Evolutionary conservation across 1,140 invertebrate species (phyloP).

Genomic region (Drosophila littoralis): DNA sequence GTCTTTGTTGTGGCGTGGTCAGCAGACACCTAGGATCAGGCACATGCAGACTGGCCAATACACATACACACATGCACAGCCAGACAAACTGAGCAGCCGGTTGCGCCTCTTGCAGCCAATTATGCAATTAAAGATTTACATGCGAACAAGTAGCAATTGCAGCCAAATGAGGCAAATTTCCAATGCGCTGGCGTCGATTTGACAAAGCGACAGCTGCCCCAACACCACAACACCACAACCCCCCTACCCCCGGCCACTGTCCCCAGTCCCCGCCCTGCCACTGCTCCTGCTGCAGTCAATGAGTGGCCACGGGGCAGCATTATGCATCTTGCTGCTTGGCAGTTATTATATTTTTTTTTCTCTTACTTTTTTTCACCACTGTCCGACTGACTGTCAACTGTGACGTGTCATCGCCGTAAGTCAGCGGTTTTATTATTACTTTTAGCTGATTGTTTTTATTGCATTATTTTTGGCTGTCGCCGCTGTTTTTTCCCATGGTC

Average conservation of each 20-base stretch:
- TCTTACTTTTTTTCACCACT: not conserved
- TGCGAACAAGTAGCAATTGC: conserved; percentile 68
- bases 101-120: conserved; percentile 75
- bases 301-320: not conserved
- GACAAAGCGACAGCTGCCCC: conserved; percentile 55
- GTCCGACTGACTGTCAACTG: conserved; percentile 44
- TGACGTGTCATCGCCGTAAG: conserved; percentile 72
- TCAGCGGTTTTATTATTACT: conserved; percentile 68
- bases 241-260: too few species aligned
- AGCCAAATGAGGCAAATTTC: conserved; percentile 75
- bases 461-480: conserved; percentile 40
- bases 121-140: conserved; percentile 76
- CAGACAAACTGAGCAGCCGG: conserved; percentile 29
- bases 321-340: conserved; percentile 21
- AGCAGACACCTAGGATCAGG: conserved; percentile 30
- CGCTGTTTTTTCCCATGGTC: conserved; percentile 53
- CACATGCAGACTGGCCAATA: conserved; percentile 29
- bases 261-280: not conserved
- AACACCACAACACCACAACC: not conserved
- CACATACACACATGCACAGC: conserved; percentile 4
- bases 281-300: not conserved
- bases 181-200: conserved; percentile 53
- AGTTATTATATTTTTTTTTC: conserved; percentile 11
- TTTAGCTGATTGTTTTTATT: conserved; percentile 53
- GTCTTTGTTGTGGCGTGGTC: conserved; percentile 57